Evolutionary conservation across 1,140 invertebrate species (phyloP).

Genomic region (Drosophila kikkawai): DNA sequence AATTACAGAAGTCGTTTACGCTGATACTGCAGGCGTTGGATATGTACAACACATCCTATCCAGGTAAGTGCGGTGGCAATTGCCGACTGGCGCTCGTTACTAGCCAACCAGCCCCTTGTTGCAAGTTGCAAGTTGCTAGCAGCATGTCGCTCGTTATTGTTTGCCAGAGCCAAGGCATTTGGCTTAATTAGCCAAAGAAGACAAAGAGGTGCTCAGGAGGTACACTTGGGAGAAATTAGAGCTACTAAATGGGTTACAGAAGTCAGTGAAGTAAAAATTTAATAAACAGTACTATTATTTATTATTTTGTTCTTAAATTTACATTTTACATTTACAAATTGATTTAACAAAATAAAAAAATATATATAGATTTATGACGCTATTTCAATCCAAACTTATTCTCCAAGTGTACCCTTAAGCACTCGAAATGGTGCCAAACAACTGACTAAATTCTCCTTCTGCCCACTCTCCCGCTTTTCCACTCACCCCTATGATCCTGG

Average conservation of each 20-base stretch:
- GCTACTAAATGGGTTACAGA: no score
- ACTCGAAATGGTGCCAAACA: constrained; percentile 71
- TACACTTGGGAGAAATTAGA: constrained; percentile 14
- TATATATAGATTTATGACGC: no score
- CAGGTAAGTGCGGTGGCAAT: constrained; percentile 87
- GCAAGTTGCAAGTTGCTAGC: constrained; percentile 28
- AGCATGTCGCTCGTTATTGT: constrained; percentile 52
- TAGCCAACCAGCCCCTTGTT: constrained; percentile 26
- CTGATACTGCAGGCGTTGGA: constrained; percentile 96
- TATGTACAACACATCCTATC: constrained; percentile 89
- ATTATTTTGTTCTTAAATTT: no score
- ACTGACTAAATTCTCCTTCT: constrained; percentile 65
- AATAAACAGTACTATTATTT: no score
- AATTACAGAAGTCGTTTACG: constrained; percentile 94
- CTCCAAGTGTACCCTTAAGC: constrained; percentile 29
- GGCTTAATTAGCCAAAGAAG: constrained; percentile 72
- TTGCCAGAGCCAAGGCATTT: constrained; percentile 53
- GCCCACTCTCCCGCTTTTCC: constrained; percentile 11
- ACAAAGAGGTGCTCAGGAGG: constrained; percentile 3
- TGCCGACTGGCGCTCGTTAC: constrained; percentile 47
- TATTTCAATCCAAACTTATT: not conserved
- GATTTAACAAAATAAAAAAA: no score
- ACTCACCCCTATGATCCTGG: constrained; percentile 7
- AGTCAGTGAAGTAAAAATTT: no score
- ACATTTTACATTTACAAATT: no score